Conservation (phyloP, 2,888 invertebrate species). For the Eupithecia vulgata region DNA sequence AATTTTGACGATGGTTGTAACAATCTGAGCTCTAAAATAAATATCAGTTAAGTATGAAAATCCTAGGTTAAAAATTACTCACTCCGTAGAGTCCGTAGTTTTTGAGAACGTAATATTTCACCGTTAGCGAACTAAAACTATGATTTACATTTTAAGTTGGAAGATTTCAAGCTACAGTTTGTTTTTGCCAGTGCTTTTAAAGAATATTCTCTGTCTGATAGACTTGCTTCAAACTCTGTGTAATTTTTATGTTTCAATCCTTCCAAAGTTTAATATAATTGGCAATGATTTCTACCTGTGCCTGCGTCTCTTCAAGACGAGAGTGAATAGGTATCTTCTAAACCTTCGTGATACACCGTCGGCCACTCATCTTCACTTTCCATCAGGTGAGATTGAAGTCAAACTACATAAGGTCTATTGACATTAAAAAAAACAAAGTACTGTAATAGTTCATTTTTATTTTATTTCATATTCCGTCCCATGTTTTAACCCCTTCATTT, state of each 20-base stretch:
- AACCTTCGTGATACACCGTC: too few species aligned
- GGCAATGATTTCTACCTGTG: too few species aligned
- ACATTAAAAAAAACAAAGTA: too few species aligned
- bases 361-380: too few species aligned
- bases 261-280: too few species aligned
- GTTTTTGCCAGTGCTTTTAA: neutral
- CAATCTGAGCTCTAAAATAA: neutral
- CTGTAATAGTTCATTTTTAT: too few species aligned
- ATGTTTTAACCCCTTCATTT: too few species aligned
- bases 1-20: neutral
- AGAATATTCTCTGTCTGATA: neutral
- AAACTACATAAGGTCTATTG: too few species aligned
- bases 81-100: neutral
- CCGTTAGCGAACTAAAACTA: slow-evolving; percentile 11
- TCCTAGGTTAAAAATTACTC: neutral
- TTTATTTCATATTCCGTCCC: too few species aligned
- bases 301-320: too few species aligned
- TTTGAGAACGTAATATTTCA: slow-evolving; percentile 13
- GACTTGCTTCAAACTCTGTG: neutral
- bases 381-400: too few species aligned
- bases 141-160: slow-evolving; percentile 20
- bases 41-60: neutral
- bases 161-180: slow-evolving; percentile 8
- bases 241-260: neutral
- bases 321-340: too few species aligned